These are phyloP conservation scores for Thymallus thymallus DNA, from an alignment of 2,113 vertebrate genomes.

Conservation along the genomic window DNA sequence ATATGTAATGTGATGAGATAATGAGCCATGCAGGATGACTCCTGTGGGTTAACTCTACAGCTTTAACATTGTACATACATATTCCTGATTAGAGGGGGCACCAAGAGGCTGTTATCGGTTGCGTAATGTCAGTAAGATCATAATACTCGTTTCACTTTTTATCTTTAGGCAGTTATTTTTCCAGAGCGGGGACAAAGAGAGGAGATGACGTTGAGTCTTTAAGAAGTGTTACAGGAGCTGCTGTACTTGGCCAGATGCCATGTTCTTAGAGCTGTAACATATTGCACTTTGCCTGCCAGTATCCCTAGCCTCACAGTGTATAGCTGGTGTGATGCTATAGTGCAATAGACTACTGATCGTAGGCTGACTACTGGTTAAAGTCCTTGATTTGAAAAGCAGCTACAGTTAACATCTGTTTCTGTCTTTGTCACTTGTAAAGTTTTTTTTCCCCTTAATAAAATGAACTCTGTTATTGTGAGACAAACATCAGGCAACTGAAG, in stretches of 20 bases:
- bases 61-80: constrained; percentile 39
- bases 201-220: constrained; percentile 48
- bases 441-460: too few relatives aligned
- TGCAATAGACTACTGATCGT: too few relatives aligned
- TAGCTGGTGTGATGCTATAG: too few relatives aligned
- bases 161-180: constrained; percentile 56
- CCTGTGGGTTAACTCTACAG: constrained; percentile 33
- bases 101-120: constrained; percentile 48
- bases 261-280: constrained; percentile 54
- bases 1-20: constrained; percentile 31
- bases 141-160: constrained; percentile 59
- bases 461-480: neutral
- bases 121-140: constrained; percentile 58
- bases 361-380: too few relatives aligned
- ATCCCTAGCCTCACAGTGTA: too few relatives aligned
- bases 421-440: neutral
- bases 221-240: constrained; percentile 50
- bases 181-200: constrained; percentile 42
- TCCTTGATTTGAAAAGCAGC: too few relatives aligned
- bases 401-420: neutral
- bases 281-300: constrained; percentile 54
- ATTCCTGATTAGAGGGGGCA: constrained; percentile 54
- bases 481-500: neutral
- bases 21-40: constrained; percentile 38
- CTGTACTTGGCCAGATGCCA: constrained; percentile 51